Evolutionary conservation across 1,140 invertebrate genomes (phyloP), one percentile per base, ranked within the genome.

Genomic region (Heliothis subflexa): DNA sequence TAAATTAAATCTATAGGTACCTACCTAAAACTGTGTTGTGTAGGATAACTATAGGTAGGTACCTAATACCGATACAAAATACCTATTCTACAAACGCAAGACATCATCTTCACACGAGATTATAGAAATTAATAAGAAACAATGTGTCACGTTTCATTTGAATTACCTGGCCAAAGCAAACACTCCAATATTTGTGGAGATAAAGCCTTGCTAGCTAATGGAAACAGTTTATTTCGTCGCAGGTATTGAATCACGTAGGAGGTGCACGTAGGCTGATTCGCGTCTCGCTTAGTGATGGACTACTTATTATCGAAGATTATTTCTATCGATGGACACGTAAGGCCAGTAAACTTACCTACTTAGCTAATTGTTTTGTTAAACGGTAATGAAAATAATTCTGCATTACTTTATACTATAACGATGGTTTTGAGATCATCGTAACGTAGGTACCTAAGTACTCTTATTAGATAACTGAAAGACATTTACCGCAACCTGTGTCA

Each of bases 181-280:
- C 86, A 88, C 66, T 73, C 79, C 81, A 85, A 88, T 91, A 90
- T 92, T 90, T 91, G 85, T 82, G 54, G 75, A 90, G 86, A 88
- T 88, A 87, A 83, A 85, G 78, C 71, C 80, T 80, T 33, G 80
- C 83, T 85, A 87, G 80, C 83, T 85, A 87, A 90, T 88, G 87
- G 82, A 83, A 66, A 83, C 78, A 59, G 61, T 66, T 73, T 64
- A 59, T 80, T 78, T 82, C 47, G 64, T 25, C 78, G 78, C 82
- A 70, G 83, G 33, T 40, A 40, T 40, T 40, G 33, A 40, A 40
- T 80, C 82, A 89, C 84, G 84, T 87, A 81, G 70, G 70, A 52
- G 68, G 78, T 72, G 73, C 10, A 40, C 33, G 78, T 57, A 25
- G 81, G 64, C 66, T 85, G 80, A 77, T 83, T 59, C 57, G 54